These are phyloP conservation scores for Catostylus mosaicus DNA, from an alignment of 30 jellyfish, hydroid and myxozoan species.

Conservation along the genomic window DNA sequence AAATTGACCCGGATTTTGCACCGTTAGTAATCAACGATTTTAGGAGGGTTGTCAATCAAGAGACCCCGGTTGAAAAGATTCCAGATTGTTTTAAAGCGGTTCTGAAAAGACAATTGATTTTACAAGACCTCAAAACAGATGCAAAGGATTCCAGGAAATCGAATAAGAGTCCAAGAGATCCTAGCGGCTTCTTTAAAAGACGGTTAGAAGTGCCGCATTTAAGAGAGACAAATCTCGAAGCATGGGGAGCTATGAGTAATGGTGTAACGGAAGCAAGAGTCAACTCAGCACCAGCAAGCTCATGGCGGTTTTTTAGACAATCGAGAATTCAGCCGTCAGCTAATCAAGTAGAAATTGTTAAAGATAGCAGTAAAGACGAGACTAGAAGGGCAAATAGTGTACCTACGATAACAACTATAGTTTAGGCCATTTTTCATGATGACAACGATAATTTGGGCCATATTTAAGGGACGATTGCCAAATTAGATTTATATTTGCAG, in stretches of 20 bases:
- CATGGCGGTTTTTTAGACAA: constrained; percentile 69
- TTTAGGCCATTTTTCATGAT: neutral
- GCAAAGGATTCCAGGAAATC: constrained; percentile 5
- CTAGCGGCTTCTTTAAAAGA: constrained; percentile 4
- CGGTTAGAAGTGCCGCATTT: constrained; percentile 30
- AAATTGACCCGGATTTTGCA: constrained; percentile 49
- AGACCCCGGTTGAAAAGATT: constrained; percentile 43
- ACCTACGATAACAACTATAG: constrained; percentile 64
- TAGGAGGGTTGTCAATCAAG: constrained; percentile 47
- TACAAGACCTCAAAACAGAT: constrained; percentile 22
- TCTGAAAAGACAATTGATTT: constrained; percentile 40
- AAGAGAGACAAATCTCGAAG: constrained; percentile 38
- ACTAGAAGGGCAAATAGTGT: constrained; percentile 58
- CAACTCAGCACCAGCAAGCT: constrained; percentile 71
- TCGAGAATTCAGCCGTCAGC: constrained; percentile 35
- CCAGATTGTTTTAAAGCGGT: constrained; percentile 52
- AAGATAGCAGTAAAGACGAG: constrained; percentile 5
- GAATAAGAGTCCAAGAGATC: neutral
- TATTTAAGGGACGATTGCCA: too few species aligned
- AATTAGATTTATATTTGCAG: too few species aligned
- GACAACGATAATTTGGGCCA: neutral
- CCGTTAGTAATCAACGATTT: constrained; percentile 43
- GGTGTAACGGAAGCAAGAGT: constrained; percentile 34
- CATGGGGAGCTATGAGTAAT: constrained; percentile 12
- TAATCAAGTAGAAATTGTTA: neutral